A percentile compares a stretch with the other conserved stretches of the same genome.
phyloP scores from a whole-genome alignment of 2,888 invertebrate genomes.

The Norana najaformis region DNA sequence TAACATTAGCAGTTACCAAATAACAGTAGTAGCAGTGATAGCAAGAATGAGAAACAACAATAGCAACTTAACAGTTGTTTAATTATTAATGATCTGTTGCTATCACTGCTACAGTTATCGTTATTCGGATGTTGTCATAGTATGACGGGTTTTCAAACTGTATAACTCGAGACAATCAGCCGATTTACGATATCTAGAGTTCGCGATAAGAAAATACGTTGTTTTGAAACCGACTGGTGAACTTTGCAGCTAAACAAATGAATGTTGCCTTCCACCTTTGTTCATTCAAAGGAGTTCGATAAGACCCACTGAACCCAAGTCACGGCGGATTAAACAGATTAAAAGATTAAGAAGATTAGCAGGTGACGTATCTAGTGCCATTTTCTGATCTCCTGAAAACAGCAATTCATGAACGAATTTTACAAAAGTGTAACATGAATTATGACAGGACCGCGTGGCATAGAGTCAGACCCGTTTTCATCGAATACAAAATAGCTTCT shows the following conservation, averaged over 20 bases:
- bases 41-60: not conserved
- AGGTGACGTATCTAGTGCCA: too few species aligned
- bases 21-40: too few species aligned
- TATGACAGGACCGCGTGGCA: too few species aligned
- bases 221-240: not conserved
- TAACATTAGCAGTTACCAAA: too few species aligned
- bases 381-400: not conserved
- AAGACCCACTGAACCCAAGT: not conserved
- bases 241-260: not conserved
- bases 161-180: too few species aligned
- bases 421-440: too few species aligned
- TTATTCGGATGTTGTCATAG: not conserved
- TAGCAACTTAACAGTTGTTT: not conserved
- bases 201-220: not conserved
- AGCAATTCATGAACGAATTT: not conserved
- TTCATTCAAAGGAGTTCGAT: not conserved
- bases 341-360: not conserved
- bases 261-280: not conserved
- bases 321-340: not conserved
- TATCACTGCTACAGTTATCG: not conserved
- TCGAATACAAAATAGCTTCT: too few species aligned
- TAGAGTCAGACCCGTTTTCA: too few species aligned
- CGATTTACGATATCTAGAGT: not conserved
- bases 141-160: too few species aligned
- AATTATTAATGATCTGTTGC: not conserved